Evolutionary conservation across 2,797 vertebrate species (phyloP).

Genomic region (Trachops cirrhosus): DNA sequence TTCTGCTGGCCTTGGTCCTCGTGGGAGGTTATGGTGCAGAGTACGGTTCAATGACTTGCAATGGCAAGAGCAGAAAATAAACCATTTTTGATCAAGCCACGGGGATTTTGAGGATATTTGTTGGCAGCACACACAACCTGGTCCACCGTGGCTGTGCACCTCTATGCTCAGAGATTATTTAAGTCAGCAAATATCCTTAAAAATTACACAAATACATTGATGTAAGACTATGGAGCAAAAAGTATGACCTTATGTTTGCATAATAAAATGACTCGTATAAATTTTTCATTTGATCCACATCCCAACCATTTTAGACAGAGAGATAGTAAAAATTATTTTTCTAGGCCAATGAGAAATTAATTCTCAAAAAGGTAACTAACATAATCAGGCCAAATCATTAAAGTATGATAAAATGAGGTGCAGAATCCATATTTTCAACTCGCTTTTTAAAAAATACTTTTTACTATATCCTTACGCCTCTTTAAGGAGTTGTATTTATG

Average conservation of each 20-base stretch:
- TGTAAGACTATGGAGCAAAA: neutral
- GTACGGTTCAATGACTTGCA: neutral
- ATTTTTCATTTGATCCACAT: neutral
- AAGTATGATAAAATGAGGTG: neutral
- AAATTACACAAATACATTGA: neutral
- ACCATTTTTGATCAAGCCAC: neutral
- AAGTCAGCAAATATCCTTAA: neutral
- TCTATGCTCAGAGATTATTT: neutral
- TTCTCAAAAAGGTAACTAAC: neutral
- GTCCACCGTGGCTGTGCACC: neutral
- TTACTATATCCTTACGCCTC: neutral
- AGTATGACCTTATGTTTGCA: neutral
- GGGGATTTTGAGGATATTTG: neutral
- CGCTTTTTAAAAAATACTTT: neutral
- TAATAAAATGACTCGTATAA: neutral
- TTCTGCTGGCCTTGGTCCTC: rapidly evolving
- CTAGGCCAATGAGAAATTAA: neutral
- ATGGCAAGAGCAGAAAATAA: neutral
- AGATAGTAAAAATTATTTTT: neutral
- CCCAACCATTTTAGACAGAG: neutral
- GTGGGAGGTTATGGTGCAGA: neutral
- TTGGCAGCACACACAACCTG: neutral
- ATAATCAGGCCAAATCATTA: neutral
- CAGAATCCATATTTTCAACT: neutral
- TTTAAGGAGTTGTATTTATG: neutral